Evolutionary conservation across 2,888 invertebrate species (phyloP), one percentile per base, ranked within the genome.

Genomic region (Phaonia tiefii): DNA sequence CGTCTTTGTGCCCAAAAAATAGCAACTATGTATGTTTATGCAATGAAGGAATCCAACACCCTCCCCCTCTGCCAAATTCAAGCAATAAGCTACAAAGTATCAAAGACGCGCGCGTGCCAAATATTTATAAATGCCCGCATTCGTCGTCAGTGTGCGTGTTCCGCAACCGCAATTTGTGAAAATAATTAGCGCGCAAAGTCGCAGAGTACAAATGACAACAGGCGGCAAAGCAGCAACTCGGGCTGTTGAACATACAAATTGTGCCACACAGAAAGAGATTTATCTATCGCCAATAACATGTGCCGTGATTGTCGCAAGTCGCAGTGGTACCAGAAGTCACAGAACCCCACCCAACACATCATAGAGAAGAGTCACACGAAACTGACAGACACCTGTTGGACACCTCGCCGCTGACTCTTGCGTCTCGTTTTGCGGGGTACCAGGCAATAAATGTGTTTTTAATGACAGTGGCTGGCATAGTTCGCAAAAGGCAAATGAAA

Each of bases 161-260:
- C 75, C 44, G 71, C 72, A 78, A 31, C 78, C 81, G 65, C 78
- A 81, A 81, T 81, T 81, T 81, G 78, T 74, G 75, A 72, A 81
- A 63, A 81, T 78, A 81, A 78, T 81, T 81, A 81, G 75, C 72
- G 72, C 46, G 65, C 31, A 65, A 63, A 63, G 63, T 39, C 42
- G 63, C 63, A 63, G 11, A 39, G 39, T n/a, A n/a, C n/a, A n/a
- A n/a, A n/a, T n/a, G 22, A 4, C 20, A 42, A 31, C 31, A 26
- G n/a, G n/a, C n/a, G 3, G 15, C 31, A 63, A 20, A 42, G 39
- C 42, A 39, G 63, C 63, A 63, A 63, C 39, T 63, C 31, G 39
- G 51, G 63, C 42, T 63, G 42, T 63, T 63, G 60, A 39, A 60
- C 60, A 60, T 26, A 37, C 39, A 60, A 37, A 31, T 3, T 31